Evolutionary conservation across 2,113 vertebrate species (phyloP), one percentile per base, ranked within the genome.

Genomic region (Lepisosteus oculatus): DNA sequence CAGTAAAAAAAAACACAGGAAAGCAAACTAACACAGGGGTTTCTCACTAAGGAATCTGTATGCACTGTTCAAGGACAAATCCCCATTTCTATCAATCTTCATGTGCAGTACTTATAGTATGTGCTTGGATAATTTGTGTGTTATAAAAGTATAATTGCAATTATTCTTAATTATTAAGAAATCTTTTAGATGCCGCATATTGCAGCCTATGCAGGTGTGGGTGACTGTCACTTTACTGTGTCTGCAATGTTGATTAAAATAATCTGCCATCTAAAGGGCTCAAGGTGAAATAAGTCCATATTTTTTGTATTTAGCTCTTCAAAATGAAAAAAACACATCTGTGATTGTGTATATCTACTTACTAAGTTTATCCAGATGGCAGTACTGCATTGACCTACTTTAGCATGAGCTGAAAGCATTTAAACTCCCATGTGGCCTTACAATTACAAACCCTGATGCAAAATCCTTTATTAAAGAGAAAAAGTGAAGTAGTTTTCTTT

Each of bases 1-100:
- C 47, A 67, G 55, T 44, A 42, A 78, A 74, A 84, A 77, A 76
- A 74, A 79, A 79, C 77, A 83, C 82, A 77, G 77, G 75, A 75
- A 78, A 63, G 72, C 76, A 79, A 80, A 73, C 13, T 4, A 12
- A 55, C 47, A 73, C 74, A 65, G 68, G 29, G 29, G 29, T 29
- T 29, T 29, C 29, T 29, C 29, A 29, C 29, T 29, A 29, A 29
- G 29, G 29, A 29, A 29, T 61, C 12, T 4, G 45, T 73, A 71
- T 61, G 14, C 15, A 13, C 29, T 29, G 29, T 29, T 29, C 29
- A 29, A 29, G 29, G 29, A 29, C 1, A 29, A 2, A 29, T 29
- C 29, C 29, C 29, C 29, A 29, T 29, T 29, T 29, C 29, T 29
- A 29, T 29, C 29, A 29, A 29, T 29, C 29, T 29, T 29, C 29